Percentiles rank a stretch among this genome's conserved stretches.
These are phyloP conservation scores for Crotalus horridus DNA, from an alignment of 2,113 vertebrate species.

Conservation along the genomic window DNA sequence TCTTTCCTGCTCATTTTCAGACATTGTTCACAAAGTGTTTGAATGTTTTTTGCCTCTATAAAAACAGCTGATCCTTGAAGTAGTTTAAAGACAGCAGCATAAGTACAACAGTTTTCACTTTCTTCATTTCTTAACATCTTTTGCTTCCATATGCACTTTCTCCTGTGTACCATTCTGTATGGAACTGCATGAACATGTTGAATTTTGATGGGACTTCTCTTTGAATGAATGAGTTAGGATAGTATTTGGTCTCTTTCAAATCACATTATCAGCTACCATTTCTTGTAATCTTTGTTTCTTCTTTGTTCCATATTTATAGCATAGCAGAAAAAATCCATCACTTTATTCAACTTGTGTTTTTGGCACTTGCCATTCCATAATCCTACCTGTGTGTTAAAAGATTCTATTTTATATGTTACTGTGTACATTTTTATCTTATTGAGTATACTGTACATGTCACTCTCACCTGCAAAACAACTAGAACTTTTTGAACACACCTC, in stretches of 20 bases:
- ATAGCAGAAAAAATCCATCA: background rate
- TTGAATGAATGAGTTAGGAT: background rate
- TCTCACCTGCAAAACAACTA: background rate
- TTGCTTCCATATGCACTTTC: background rate
- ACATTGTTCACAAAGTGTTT: background rate
- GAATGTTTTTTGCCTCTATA: background rate
- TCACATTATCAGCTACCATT: conserved; percentile 14
- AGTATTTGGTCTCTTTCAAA: conserved; percentile 7
- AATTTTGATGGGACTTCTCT: background rate
- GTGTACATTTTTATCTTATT: conserved; percentile 18
- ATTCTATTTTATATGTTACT: conserved; percentile 13
- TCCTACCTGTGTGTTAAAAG: background rate
- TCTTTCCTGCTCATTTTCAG: conserved; percentile 10
- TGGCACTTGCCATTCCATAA: rapidly evolving
- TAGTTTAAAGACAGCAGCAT: background rate
- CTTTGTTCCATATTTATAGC: background rate
- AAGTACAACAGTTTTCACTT: background rate
- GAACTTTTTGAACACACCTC: background rate
- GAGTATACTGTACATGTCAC: background rate
- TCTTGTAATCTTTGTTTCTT: conserved; percentile 1
- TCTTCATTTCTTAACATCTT: background rate
- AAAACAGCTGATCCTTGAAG: background rate
- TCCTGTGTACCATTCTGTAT: background rate
- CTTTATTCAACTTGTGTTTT: background rate
- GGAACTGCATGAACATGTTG: background rate